Evolutionary conservation across 2,888 invertebrate species (phyloP).

Genomic region (Trichogramma dendrolimi): DNA sequence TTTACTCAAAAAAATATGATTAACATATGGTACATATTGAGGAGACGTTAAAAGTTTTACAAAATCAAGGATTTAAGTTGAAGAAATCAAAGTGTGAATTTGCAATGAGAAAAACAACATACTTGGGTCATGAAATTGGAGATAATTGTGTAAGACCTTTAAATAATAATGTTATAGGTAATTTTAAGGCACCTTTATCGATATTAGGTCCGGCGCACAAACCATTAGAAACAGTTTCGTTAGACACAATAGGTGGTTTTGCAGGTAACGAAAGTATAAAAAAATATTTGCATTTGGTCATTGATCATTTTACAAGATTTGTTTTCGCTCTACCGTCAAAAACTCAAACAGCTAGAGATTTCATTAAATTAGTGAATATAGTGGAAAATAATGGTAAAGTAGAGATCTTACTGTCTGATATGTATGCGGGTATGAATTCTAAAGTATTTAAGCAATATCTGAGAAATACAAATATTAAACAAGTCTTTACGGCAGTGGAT

Average conservation of each 20-base stretch:
- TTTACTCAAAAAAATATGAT: constrained; percentile 27
- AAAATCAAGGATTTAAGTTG: constrained; percentile 26
- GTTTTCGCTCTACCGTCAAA: constrained; percentile 35
- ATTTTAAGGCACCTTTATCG: constrained; percentile 32
- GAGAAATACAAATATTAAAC: constrained; percentile 29
- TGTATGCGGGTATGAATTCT: constrained; percentile 36
- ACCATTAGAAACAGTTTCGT: constrained; percentile 37
- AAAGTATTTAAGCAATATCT: constrained; percentile 34
- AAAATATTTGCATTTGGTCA: constrained; percentile 35
- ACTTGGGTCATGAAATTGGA: constrained; percentile 27
- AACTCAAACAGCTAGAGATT: constrained; percentile 35
- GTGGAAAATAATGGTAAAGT: constrained; percentile 20
- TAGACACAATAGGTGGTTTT: constrained; percentile 41
- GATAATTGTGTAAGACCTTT: constrained; percentile 26
- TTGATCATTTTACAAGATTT: constrained; percentile 37
- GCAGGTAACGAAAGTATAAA: constrained; percentile 34
- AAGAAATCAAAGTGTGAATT: constrained; percentile 28
- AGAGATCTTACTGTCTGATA: constrained; percentile 32
- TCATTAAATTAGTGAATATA: constrained; percentile 32
- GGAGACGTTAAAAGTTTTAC: constrained; percentile 22
- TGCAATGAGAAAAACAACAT: constrained; percentile 26
- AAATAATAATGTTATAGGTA: neutral
- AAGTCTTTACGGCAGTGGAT: constrained; percentile 37
- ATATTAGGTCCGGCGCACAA: constrained; percentile 35
- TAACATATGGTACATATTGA: constrained; percentile 26